These are phyloP conservation scores for Thinocorus orbignyianus DNA, from an alignment of 2,113 vertebrate species.

Conservation along the genomic window DNA sequence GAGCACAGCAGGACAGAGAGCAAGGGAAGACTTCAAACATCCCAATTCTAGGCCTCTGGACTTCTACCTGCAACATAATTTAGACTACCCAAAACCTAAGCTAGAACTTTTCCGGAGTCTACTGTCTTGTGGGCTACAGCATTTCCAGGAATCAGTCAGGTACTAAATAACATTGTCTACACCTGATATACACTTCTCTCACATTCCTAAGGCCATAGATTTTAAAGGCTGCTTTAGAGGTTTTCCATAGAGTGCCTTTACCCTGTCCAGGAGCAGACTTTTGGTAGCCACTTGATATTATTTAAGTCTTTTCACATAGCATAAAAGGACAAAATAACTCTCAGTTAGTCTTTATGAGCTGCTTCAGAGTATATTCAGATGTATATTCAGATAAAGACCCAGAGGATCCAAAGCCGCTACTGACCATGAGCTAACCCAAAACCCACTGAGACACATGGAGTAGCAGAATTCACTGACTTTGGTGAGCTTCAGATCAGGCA, in stretches of 20 bases:
- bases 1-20: not conserved
- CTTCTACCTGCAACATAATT: not conserved
- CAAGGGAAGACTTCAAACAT: not conserved
- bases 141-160: not conserved
- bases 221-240: not conserved
- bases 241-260: not conserved
- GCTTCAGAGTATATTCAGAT: not conserved
- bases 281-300: not conserved
- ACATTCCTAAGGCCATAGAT: not conserved
- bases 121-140: not conserved
- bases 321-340: not conserved
- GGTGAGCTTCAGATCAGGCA: not conserved
- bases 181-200: not conserved
- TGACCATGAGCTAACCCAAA: not conserved
- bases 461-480: not conserved
- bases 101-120: not conserved
- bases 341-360: not conserved
- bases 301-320: not conserved
- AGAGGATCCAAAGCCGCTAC: not conserved
- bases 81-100: not conserved
- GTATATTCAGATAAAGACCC: not conserved
- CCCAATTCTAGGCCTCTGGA: accelerated
- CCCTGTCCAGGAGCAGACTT: not conserved
- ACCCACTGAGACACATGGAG: not conserved
- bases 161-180: not conserved